Base-by-base conservation (phyloP, 2,113 vertebrate species). In the Mastomys coucha region DNA sequence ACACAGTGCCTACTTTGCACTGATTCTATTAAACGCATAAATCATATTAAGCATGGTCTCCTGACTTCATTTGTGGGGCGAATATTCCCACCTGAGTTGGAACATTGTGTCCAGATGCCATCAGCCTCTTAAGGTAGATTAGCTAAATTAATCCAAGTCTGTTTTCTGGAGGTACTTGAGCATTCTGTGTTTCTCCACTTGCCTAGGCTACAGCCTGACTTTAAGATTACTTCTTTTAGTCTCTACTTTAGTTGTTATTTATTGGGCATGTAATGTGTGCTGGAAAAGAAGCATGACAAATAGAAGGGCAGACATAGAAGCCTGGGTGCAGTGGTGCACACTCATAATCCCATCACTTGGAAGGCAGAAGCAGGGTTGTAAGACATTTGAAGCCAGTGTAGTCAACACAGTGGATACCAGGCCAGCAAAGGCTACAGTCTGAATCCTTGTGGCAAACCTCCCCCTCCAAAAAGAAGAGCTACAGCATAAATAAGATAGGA, bases 111-210 rank as follows among this genome's bases (percentile, higher is more conserved):
- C 96, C 63, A 42, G 75, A 93, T 82, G 70, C 89, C 82, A 58
- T 80, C 76, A 69, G 89, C 69, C 51, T 84, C 93, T 89, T 42
- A 24, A 94, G 93, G 75, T 65, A 76, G 70, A 67, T 77, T 87
- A n/a, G 45, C 45, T n/a, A 72, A 69, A 69, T 92, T 97, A 81
- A 94, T 85, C 85, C 88, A 72, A 76, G 58, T 33, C 39, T 72
- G 51, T 91, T 86, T 95, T 92, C 87, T 65, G 26, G 56, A 24
- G 20, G 60, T 69, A 56, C 22, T 85, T 84, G 89, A 86, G 65
- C 58, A 80, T 69, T 63, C 77, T 63, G 20, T 86, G 86, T 94
- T 94, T 92, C 72, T 93, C 73, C 24, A n/a, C 77, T 77, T 95
- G 28, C 36, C 67, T 73, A 2, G 80, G 69, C 89, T 72, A 22